Percentiles rank a stretch among this genome's conserved stretches.
Evolutionary conservation across 2,113 vertebrate genomes (phyloP).

Genomic region (Balaenoptera acutorostrata): DNA sequence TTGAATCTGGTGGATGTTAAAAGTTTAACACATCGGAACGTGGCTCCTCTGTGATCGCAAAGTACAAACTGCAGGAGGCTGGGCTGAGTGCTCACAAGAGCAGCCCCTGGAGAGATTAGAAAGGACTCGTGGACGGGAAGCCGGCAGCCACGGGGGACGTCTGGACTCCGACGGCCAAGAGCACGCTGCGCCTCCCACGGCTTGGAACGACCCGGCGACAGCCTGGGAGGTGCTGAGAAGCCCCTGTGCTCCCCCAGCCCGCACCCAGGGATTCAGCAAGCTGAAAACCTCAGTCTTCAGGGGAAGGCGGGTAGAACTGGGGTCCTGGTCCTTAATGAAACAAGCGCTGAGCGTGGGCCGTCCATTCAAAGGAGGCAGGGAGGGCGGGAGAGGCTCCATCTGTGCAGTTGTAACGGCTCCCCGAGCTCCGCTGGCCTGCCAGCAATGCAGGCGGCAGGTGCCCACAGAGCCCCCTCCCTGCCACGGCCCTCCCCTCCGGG

Average conservation of each 20-base stretch:
- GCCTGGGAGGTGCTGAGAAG: fast-evolving
- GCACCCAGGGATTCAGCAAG: background rate
- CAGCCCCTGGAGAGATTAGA: conserved; percentile 49
- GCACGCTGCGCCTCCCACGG: background rate
- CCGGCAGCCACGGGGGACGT: conserved; percentile 41
- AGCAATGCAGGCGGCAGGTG: background rate
- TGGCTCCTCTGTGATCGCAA: conserved; percentile 77
- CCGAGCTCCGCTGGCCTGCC: background rate
- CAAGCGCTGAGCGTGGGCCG: fast-evolving
- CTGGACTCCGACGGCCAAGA: background rate
- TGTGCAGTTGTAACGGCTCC: fast-evolving
- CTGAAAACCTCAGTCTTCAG: background rate
- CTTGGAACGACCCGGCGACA: fast-evolving
- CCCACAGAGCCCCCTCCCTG: background rate
- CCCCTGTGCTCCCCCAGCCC: background rate
- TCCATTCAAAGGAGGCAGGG: background rate
- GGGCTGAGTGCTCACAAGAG: background rate
- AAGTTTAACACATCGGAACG: conserved; percentile 79
- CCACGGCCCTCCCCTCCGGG: background rate
- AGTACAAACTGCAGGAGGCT: conserved; percentile 68
- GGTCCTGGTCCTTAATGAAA: fast-evolving
- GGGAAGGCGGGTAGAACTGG: background rate
- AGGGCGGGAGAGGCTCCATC: too few relatives aligned
- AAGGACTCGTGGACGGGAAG: conserved; percentile 40
- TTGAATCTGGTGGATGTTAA: conserved; percentile 83